Percentiles rank a stretch among this genome's conserved stretches.
Evolutionary conservation across 2,888 invertebrate genomes (phyloP).

Genomic region (Lasioglossum villosulum): DNA sequence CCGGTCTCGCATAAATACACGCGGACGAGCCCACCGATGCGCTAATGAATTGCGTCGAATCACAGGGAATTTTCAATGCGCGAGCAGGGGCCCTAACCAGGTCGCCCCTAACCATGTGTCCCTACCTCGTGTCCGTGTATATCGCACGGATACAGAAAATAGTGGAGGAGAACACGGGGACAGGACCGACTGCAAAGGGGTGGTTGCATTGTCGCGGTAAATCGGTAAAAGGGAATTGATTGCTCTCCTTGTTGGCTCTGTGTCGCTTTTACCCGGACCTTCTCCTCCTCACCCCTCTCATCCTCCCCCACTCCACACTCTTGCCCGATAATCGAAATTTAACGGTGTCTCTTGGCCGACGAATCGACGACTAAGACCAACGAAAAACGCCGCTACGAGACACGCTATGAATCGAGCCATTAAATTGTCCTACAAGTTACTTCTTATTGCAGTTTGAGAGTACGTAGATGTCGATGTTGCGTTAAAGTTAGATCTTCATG

Average conservation of each 20-base stretch:
- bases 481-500: not conserved
- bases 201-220: conserved; percentile 62
- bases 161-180: not conserved
- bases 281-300: not conserved
- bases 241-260: conserved; percentile 61
- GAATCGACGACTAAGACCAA: conserved; percentile 66
- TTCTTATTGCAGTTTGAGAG: not conserved
- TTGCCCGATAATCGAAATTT: conserved; percentile 74
- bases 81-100: not conserved
- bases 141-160: conserved; percentile 22
- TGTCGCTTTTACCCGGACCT: conserved; percentile 22
- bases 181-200: conserved; percentile 27
- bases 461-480: not conserved
- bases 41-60: conserved; percentile 79
- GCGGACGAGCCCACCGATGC: conserved; percentile 49
- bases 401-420: not conserved
- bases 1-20: conserved; percentile 79
- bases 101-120: not conserved
- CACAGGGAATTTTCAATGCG: conserved; percentile 79
- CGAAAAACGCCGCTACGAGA: conserved; percentile 46
- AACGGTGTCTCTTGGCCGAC: conserved; percentile 62
- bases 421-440: not conserved
- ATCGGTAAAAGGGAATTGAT: conserved; percentile 75
- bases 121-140: conserved; percentile 10
- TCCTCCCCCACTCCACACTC: not conserved